These are phyloP conservation scores for Pygoscelis antarcticus DNA, from an alignment of 2,113 vertebrate species.

Conservation along the genomic window DNA sequence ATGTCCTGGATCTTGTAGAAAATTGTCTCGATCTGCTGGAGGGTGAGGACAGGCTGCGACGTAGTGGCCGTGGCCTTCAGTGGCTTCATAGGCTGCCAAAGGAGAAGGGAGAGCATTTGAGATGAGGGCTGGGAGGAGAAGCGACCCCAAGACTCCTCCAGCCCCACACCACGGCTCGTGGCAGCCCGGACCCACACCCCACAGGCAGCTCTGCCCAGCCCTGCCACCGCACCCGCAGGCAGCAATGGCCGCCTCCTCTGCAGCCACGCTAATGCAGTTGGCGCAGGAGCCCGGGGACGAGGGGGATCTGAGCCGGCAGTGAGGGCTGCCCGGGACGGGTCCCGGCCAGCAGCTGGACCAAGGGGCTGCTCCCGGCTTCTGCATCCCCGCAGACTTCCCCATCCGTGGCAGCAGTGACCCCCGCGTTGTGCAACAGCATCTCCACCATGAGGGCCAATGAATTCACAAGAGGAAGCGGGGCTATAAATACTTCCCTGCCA, in stretches of 20 bases:
- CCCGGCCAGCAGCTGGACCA: neutral
- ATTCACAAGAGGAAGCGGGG: neutral
- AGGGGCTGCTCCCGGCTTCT: fast-evolving
- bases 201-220: neutral
- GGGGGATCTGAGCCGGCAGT: neutral
- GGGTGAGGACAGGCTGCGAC: slow-evolving; percentile 93
- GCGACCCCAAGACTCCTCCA: neutral
- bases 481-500: neutral
- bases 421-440: neutral
- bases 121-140: neutral
- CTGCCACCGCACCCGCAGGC: neutral
- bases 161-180: neutral
- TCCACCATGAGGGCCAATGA: neutral
- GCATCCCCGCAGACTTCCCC: neutral
- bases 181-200: neutral
- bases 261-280: neutral
- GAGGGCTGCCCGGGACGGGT: fast-evolving
- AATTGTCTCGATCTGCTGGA: slow-evolving; percentile 95
- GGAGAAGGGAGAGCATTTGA: neutral
- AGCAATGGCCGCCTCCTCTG: neutral
- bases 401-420: fast-evolving
- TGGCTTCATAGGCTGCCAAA: slow-evolving; percentile 90
- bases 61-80: slow-evolving; percentile 94
- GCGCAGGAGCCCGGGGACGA: neutral
- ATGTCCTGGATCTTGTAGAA: slow-evolving; percentile 99